These are phyloP conservation scores for Nemapogon koenigi DNA, from an alignment of 2,888 invertebrate genomes.

Conservation along the genomic window DNA sequence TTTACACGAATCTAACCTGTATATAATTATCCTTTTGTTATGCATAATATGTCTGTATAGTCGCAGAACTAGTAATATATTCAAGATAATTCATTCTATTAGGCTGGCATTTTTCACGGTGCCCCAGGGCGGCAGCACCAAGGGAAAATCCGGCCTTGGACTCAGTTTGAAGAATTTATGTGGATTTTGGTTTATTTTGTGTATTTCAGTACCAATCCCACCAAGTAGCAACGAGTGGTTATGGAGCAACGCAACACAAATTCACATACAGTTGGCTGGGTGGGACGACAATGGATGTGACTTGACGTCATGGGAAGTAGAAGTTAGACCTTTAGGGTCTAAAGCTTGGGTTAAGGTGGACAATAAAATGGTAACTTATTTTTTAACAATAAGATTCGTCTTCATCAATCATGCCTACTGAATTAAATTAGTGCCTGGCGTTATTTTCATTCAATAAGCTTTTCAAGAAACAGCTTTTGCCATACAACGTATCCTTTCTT, in stretches of 20 bases:
- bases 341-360: constrained; percentile 44
- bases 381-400: neutral
- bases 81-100: no score
- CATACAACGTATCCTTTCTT: no score
- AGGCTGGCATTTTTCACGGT: no score
- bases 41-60: no score
- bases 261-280: constrained; percentile 77
- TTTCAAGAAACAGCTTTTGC: neutral
- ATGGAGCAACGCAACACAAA: constrained; percentile 79
- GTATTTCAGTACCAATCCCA: constrained; percentile 67
- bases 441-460: neutral
- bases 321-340: constrained; percentile 64
- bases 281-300: constrained; percentile 89
- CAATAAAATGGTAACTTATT: constrained; percentile 29
- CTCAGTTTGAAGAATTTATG: no score
- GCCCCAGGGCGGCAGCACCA: no score
- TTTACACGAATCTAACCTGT: neutral
- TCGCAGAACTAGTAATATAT: no score
- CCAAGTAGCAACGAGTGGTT: constrained; percentile 79
- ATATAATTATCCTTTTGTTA: no score
- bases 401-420: neutral
- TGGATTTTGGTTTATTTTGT: no score
- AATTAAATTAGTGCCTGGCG: neutral
- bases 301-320: constrained; percentile 78
- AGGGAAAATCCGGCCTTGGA: no score